Conservation (phyloP, 2,797 vertebrate species). For the Phrynocephalus vlangalii region DNA sequence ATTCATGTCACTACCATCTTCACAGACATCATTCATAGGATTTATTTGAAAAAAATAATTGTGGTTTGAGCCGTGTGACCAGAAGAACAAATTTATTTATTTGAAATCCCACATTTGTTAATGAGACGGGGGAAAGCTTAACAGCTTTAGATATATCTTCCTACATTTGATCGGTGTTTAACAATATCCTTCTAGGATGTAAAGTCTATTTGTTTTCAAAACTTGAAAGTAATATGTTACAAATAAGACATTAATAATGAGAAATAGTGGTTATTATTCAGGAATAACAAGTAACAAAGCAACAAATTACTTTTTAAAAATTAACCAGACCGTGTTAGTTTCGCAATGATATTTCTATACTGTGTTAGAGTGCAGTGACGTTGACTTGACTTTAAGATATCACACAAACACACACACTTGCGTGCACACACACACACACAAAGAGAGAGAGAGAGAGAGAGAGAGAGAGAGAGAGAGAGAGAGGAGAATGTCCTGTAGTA, state of each 20-base stretch:
- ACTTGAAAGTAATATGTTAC: background rate
- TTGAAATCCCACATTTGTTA: background rate
- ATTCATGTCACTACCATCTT: background rate
- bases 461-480: rapidly evolving
- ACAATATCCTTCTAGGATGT: background rate
- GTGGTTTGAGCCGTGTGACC: too few species aligned
- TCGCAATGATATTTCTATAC: background rate
- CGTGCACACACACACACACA: too few species aligned
- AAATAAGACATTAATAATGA: background rate
- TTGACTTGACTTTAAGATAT: background rate
- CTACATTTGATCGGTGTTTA: background rate
- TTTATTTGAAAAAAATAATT: background rate
- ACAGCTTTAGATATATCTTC: background rate
- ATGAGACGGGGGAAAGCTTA: background rate
- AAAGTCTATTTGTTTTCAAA: background rate
- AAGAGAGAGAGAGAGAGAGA: rapidly evolving
- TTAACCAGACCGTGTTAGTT: background rate
- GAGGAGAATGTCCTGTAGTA: background rate
- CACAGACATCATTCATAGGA: background rate
- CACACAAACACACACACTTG: background rate
- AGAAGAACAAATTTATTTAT: too few species aligned
- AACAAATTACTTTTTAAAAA: background rate
- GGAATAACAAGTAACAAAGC: background rate
- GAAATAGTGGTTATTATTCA: background rate
- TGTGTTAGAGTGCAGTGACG: background rate